These are phyloP conservation scores for Pentamera pediparva DNA, from an alignment of 53 echinoderm and acorn worm genomes.

Conservation along the genomic window DNA sequence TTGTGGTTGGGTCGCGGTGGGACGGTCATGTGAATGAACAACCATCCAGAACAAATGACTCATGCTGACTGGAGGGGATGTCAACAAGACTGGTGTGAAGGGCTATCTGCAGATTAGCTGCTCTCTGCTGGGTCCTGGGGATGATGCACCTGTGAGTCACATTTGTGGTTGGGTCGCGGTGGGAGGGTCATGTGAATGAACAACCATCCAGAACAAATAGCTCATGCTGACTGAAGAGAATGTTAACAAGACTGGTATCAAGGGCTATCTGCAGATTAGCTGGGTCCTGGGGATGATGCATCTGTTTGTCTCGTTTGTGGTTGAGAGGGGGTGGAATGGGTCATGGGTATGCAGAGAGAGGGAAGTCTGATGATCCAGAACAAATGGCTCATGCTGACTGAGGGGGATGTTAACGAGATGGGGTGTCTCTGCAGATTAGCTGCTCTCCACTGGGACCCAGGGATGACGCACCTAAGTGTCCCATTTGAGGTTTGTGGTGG, in stretches of 20 bases:
- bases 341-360: slow-evolving; percentile 55
- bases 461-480: slow-evolving; percentile 85
- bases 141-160: slow-evolving; percentile 77
- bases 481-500: background rate
- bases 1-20: too few relatives aligned
- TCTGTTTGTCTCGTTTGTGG: slow-evolving; percentile 53
- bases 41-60: slow-evolving; percentile 87
- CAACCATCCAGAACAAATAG: slow-evolving; percentile 74
- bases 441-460: slow-evolving; percentile 67
- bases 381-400: slow-evolving; percentile 92
- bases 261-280: slow-evolving; percentile 72
- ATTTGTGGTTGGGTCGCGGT: too few relatives aligned
- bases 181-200: slow-evolving; percentile 52
- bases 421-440: slow-evolving; percentile 75
- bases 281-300: slow-evolving; percentile 72
- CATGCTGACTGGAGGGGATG: slow-evolving; percentile 74
- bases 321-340: slow-evolving; percentile 83
- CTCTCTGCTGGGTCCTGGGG: slow-evolving; percentile 75
- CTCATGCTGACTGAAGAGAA: slow-evolving; percentile 74
- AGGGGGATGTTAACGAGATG: slow-evolving; percentile 64
- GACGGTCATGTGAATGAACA: background rate
- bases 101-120: slow-evolving; percentile 79
- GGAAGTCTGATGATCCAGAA: too few relatives aligned
- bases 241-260: slow-evolving; percentile 58
- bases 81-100: slow-evolving; percentile 74